Evolutionary conservation across 2,888 invertebrate species (phyloP).

Genomic region (Heteropelma amictum): DNA sequence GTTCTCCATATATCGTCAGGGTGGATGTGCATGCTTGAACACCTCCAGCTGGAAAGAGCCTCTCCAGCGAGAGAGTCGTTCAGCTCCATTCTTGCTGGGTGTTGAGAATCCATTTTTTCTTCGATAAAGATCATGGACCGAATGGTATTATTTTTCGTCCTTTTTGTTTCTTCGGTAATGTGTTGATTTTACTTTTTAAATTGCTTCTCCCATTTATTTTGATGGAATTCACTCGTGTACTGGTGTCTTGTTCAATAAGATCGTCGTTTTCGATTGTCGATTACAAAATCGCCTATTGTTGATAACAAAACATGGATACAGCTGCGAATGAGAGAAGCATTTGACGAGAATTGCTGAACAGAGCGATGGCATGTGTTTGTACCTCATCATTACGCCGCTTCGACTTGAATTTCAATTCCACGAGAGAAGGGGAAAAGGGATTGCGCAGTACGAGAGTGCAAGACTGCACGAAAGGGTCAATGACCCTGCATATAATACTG

Average conservation of each 20-base stretch:
- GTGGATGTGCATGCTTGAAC: slow-evolving; percentile 4
- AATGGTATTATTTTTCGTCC: too few species aligned
- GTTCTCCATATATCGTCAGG: slow-evolving; percentile 7
- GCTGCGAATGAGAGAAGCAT: too few species aligned
- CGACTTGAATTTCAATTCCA: slow-evolving; percentile 43
- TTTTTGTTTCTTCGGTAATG: too few species aligned
- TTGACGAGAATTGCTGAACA: slow-evolving; percentile 33
- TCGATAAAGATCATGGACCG: neutral
- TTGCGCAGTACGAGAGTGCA: neutral
- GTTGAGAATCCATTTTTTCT: neutral
- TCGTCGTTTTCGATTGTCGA: too few species aligned
- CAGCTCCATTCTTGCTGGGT: neutral
- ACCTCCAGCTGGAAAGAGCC: slow-evolving; percentile 19
- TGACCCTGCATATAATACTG: slow-evolving; percentile 23
- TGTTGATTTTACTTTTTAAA: too few species aligned
- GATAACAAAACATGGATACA: too few species aligned
- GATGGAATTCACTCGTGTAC: too few species aligned
- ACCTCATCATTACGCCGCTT: slow-evolving; percentile 1
- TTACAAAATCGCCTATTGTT: too few species aligned
- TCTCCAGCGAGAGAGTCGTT: neutral
- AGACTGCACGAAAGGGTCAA: slow-evolving; percentile 35
- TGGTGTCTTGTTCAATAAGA: too few species aligned
- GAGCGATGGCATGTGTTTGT: neutral
- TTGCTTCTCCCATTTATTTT: too few species aligned
- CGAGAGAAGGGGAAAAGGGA: slow-evolving; percentile 9